These are phyloP conservation scores for Helicoverpa armigera DNA, from an alignment of 1,140 invertebrate species.

Conservation along the genomic window DNA sequence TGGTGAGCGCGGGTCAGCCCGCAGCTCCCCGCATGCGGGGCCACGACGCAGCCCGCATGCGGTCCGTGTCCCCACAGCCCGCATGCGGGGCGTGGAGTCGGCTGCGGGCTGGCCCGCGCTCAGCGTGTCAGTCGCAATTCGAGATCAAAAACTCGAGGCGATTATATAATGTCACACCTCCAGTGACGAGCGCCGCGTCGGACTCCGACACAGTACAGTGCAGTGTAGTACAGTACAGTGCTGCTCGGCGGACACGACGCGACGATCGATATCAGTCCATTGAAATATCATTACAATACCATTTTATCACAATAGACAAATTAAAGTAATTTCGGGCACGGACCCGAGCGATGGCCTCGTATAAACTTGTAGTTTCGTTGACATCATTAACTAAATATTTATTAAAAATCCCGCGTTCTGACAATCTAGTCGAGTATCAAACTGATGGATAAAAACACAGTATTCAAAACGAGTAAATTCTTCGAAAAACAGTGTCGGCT, in stretches of 20 bases:
- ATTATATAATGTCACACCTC: constrained; percentile 41
- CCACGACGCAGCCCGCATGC: too few relatives aligned
- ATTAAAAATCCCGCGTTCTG: constrained; percentile 40
- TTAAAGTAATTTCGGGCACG: constrained; percentile 53
- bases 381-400: constrained; percentile 44
- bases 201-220: background rate
- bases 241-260: background rate
- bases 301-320: constrained; percentile 66
- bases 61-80: too few relatives aligned
- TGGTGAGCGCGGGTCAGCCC: constrained; percentile 49
- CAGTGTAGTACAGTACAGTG: background rate
- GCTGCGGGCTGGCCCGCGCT: constrained; percentile 55
- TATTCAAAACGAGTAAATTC: constrained; percentile 79
- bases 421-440: constrained; percentile 43
- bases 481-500: constrained; percentile 67
- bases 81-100: too few relatives aligned
- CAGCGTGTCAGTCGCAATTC: constrained; percentile 71
- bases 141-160: constrained; percentile 74
- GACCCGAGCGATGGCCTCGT: constrained; percentile 62
- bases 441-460: constrained; percentile 59
- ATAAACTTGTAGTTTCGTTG: constrained; percentile 48
- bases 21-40: too few relatives aligned
- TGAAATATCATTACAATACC: constrained; percentile 60
- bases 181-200: constrained; percentile 33
- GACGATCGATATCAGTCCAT: constrained; percentile 43